Evolutionary conservation across 2,113 vertebrate genomes (phyloP).

Genomic region (Nicator chloris): DNA sequence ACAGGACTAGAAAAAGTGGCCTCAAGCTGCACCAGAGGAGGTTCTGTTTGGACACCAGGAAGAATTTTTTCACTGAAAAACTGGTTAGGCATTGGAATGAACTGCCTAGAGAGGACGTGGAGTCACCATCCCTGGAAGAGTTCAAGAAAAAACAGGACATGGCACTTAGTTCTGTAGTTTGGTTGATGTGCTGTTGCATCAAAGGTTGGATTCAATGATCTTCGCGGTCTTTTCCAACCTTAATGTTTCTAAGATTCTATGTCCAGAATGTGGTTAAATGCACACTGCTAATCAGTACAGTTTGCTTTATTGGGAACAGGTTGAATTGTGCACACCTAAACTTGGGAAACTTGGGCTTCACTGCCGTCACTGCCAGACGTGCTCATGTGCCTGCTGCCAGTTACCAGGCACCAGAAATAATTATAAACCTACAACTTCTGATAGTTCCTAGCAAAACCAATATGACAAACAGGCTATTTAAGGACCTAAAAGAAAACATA

Average conservation of each 20-base stretch:
- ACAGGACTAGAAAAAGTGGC: not conserved
- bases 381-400: not conserved
- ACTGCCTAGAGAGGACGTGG: not conserved
- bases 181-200: not conserved
- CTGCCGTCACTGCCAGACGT: accelerated
- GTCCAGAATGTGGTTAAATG: not conserved
- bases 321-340: not conserved
- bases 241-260: not conserved
- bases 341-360: not conserved
- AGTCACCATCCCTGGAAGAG: not conserved
- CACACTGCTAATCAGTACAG: too few relatives aligned
- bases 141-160: not conserved
- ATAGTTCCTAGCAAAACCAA: not conserved
- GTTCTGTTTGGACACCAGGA: not conserved
- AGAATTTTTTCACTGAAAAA: not conserved
- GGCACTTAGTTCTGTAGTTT: not conserved
- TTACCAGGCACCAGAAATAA: not conserved
- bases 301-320: not conserved
- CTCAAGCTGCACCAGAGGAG: not conserved
- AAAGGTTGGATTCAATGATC: not conserved
- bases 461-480: not conserved
- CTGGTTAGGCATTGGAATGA: not conserved
- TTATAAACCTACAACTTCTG: not conserved
- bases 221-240: not conserved
- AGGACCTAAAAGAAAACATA: not conserved